Percentiles rank a stretch among this genome's conserved stretches.
Conservation (phyloP, 2,888 invertebrate genomes). For the Rhaphigaster nebulosa region DNA sequence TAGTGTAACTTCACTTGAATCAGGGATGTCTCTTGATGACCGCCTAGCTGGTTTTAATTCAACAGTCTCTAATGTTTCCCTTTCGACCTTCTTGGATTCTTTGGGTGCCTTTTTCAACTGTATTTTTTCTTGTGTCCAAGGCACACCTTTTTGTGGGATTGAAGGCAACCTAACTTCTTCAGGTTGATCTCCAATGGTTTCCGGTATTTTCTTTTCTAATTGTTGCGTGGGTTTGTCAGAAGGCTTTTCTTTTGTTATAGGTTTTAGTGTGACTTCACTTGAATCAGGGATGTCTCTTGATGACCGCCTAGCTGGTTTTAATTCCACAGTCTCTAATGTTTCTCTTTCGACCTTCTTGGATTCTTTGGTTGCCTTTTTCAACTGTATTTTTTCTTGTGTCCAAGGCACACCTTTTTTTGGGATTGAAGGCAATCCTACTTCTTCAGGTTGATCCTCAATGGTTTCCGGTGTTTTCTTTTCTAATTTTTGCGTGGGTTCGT, state of each 20-base stretch:
- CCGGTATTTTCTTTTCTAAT: background rate
- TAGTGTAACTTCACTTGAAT: background rate
- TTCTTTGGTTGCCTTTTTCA: constrained; percentile 47
- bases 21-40: background rate
- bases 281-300: constrained; percentile 54
- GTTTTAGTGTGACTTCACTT: constrained; percentile 61
- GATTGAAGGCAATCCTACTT: background rate
- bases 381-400: constrained; percentile 48
- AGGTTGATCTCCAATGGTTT: background rate
- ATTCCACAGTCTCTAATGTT: constrained; percentile 42
- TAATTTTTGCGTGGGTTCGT: background rate
- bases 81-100: constrained; percentile 57
- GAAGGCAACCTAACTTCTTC: background rate
- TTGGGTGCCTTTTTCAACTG: constrained; percentile 67
- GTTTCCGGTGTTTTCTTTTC: constrained; percentile 33
- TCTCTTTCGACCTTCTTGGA: constrained; percentile 16
- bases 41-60: constrained; percentile 61
- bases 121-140: constrained; percentile 69
- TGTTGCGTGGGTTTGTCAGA: background rate
- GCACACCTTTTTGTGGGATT: constrained; percentile 64
- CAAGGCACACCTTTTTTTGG: constrained; percentile 23
- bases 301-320: constrained; percentile 51
- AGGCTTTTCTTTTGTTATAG: background rate
- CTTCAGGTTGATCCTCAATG: background rate
- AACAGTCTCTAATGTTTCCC: constrained; percentile 65